These are phyloP conservation scores for Diachasmimorpha longicaudata DNA, from an alignment of 1,140 invertebrate genomes.

Conservation along the genomic window DNA sequence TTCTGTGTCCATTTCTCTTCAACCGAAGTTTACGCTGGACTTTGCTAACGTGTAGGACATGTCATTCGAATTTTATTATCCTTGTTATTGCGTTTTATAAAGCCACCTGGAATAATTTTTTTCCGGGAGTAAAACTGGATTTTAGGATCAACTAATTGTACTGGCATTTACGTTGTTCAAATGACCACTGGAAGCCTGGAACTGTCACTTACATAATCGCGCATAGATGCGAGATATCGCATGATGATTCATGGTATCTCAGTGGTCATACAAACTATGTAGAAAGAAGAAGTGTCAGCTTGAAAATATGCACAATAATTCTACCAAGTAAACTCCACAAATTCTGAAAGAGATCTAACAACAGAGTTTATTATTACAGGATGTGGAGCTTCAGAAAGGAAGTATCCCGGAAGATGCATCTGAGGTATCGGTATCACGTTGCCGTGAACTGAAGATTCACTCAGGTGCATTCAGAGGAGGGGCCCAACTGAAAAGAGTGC, in stretches of 20 bases:
- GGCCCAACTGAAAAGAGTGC: conserved; percentile 56
- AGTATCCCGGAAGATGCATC: conserved; percentile 62
- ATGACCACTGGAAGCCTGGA: neutral
- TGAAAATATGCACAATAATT: neutral
- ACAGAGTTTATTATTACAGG: conserved; percentile 54
- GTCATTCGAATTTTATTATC: no score
- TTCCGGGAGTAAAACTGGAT: neutral
- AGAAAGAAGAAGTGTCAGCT: neutral
- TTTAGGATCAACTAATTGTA: neutral
- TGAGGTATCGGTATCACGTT: conserved; percentile 67
- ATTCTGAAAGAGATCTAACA: neutral
- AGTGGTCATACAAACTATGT: neutral
- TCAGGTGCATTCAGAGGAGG: conserved; percentile 59
- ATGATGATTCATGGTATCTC: neutral
- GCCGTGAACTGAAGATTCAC: conserved; percentile 65
- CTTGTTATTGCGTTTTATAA: no score
- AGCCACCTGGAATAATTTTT: no score
- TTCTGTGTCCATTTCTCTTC: no score
- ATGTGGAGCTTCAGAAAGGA: conserved; percentile 61
- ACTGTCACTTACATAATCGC: neutral
- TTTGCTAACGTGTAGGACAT: no score
- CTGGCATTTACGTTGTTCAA: neutral
- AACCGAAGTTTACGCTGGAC: no score
- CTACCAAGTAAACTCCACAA: no score
- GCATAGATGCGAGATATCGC: neutral